These are phyloP conservation scores for Platalea minor DNA, from an alignment of 2,797 vertebrate species.

Conservation along the genomic window DNA sequence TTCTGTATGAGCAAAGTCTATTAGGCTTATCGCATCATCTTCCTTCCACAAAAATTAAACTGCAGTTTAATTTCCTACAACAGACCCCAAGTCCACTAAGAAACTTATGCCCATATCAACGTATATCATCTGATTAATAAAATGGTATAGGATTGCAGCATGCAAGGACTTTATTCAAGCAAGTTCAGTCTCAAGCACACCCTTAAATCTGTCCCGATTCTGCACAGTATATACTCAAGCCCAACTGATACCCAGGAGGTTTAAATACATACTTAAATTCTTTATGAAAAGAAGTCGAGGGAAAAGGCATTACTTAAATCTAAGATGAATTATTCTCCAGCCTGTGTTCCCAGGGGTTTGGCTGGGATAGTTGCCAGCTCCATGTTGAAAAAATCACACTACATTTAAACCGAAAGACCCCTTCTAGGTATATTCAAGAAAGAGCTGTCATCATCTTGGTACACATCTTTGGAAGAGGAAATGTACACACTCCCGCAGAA, in stretches of 20 bases:
- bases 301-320: not conserved
- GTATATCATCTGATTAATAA: not conserved
- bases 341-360: not conserved
- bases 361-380: not conserved
- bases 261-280: not conserved
- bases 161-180: not conserved
- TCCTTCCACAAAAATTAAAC: not conserved
- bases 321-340: not conserved
- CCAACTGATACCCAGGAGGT: not conserved
- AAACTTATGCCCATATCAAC: not conserved
- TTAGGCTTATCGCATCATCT: not conserved
- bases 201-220: not conserved
- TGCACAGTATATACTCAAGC: not conserved
- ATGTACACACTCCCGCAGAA: not conserved
- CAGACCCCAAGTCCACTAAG: not conserved
- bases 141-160: not conserved
- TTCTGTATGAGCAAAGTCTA: not conserved
- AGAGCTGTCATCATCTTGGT: not conserved
- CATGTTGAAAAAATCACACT: not conserved
- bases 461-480: not conserved
- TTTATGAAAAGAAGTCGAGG: not conserved
- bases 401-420: not conserved
- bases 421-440: not conserved
- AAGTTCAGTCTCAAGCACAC: not conserved
- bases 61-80: not conserved